A percentile compares a stretch with the other conserved stretches of the same genome.
These are phyloP conservation scores for Rutilus rutilus DNA, from an alignment of 2,113 vertebrate genomes.

Conservation along the genomic window DNA sequence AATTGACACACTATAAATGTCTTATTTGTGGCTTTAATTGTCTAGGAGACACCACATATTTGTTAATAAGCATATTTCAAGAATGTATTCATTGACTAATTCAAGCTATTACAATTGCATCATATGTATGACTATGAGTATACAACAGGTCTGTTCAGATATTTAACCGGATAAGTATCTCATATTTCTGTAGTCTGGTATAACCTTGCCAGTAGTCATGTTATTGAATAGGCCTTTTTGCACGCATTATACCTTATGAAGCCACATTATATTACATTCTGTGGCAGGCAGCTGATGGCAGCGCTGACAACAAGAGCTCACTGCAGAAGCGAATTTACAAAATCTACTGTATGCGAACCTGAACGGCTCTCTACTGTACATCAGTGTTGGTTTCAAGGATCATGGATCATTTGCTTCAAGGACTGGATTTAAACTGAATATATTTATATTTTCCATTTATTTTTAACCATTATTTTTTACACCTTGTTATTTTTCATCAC, in stretches of 20 bases:
- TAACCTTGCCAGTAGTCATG: not conserved
- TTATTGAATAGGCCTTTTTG: not conserved
- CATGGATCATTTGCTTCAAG: not conserved
- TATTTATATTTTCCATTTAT: not conserved
- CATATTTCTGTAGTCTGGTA: not conserved
- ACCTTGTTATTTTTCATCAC: not conserved
- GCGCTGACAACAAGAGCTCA: slow-evolving; percentile 6
- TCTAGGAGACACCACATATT: not conserved
- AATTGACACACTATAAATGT: not conserved
- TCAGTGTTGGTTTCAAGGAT: not conserved
- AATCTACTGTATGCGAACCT: not conserved
- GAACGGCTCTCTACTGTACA: not conserved
- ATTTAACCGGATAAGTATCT: not conserved
- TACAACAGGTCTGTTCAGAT: not conserved
- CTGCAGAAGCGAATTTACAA: not conserved
- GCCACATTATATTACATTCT: slow-evolving; percentile 1
- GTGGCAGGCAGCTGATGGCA: not conserved
- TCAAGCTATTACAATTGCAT: not conserved
- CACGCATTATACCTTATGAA: not conserved
- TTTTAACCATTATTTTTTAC: not conserved
- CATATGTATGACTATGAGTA: not conserved
- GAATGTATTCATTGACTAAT: not conserved
- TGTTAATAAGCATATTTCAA: not conserved
- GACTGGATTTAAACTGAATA: not conserved
- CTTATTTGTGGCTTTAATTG: not conserved